phyloP scores from a whole-genome alignment of 2,797 vertebrate genomes.

The Pelochelys cantorii region DNA sequence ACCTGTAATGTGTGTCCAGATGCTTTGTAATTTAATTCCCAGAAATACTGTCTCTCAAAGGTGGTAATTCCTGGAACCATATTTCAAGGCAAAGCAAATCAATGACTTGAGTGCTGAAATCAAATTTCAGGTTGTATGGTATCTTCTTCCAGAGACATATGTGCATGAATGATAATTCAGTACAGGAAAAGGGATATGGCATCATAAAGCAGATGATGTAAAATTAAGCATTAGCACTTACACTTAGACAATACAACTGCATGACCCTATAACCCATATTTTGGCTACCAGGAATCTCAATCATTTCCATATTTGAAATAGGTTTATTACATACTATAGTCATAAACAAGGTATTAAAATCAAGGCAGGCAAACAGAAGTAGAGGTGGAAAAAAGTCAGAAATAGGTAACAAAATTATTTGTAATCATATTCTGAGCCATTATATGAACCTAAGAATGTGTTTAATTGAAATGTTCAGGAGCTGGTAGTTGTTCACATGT shows the following conservation, averaged over 20 bases:
- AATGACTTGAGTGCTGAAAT: slow-evolving; percentile 77
- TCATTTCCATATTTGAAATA: background rate
- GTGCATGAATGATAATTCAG: slow-evolving; percentile 5
- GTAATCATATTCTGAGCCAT: background rate
- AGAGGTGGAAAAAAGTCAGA: background rate
- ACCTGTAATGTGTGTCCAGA: slow-evolving; percentile 32
- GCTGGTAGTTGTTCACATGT: background rate
- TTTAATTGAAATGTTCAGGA: background rate
- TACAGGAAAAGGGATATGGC: background rate
- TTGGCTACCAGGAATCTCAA: background rate
- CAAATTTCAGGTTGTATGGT: slow-evolving; percentile 71
- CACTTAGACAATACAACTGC: background rate
- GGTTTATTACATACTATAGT: background rate
- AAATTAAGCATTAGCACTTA: background rate
- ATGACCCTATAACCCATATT: background rate
- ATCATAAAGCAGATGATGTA: accelerated
- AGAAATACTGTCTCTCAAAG: slow-evolving; percentile 72
- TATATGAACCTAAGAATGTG: background rate
- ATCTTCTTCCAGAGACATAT: slow-evolving; percentile 38
- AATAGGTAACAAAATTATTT: background rate
- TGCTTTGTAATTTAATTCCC: slow-evolving; percentile 71
- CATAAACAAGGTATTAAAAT: background rate
- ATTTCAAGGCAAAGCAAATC: slow-evolving; percentile 77
- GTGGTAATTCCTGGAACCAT: slow-evolving; percentile 71
- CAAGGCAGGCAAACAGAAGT: background rate